phyloP scores from a whole-genome alignment of 2,113 vertebrate genomes.

The Prunella himalayana region DNA sequence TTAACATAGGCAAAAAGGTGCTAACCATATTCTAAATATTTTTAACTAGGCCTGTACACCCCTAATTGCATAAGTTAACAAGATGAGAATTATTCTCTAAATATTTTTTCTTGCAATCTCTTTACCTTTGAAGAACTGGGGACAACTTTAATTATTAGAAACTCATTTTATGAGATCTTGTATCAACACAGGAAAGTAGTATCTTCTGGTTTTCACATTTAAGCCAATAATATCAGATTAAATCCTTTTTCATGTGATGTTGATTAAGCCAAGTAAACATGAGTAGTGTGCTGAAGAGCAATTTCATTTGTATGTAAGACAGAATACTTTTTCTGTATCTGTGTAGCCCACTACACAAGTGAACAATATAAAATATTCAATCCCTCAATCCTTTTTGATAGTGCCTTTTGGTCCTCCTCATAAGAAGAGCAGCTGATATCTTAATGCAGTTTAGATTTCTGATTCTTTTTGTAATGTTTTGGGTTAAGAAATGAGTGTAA shows the following conservation, averaged over 20 bases:
- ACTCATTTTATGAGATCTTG: neutral
- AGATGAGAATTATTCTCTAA: neutral
- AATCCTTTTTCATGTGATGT: neutral
- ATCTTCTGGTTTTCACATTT: neutral
- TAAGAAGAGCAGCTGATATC: neutral
- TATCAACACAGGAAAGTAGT: neutral
- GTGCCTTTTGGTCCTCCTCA: neutral
- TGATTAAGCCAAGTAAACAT: neutral
- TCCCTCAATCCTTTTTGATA: neutral
- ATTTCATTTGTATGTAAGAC: neutral
- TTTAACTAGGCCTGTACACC: neutral
- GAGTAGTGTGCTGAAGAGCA: neutral
- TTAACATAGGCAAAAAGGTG: neutral
- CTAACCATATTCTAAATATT: neutral
- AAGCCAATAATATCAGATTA: neutral
- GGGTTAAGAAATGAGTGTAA: neutral
- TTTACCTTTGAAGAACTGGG: neutral
- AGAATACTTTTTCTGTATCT: neutral
- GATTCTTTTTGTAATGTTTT: neutral
- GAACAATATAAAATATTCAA: neutral
- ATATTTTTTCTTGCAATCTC: neutral
- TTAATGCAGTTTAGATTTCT: neutral
- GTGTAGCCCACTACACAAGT: neutral
- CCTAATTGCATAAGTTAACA: neutral
- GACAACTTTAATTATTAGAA: neutral